Evolutionary conservation across 2,113 vertebrate genomes (phyloP).

Genomic region (western clawed frog (Xenopus tropicalis)): UCB_Xtro_10.0 CM004447.2:110272001-110272500

Average conservation of each 20-base stretch:
- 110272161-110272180: slow-evolving; percentile 86
- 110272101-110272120: slow-evolving; percentile 83
- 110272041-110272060: slow-evolving; percentile 94
- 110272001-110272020: slow-evolving; percentile 95
- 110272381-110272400: slow-evolving; percentile 98
- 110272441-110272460: neutral
- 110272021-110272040: slow-evolving; percentile 94
- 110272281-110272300: slow-evolving; percentile 96
- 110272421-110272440: slow-evolving; percentile 67
- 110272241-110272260: slow-evolving; percentile 97
- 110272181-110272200: slow-evolving; percentile 89
- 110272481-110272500: no score
- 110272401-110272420: slow-evolving; percentile 96
- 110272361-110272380: slow-evolving; percentile 98
- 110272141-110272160: slow-evolving; percentile 84
- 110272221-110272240: slow-evolving; percentile 96
- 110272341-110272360: slow-evolving; percentile 97
- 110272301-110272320: slow-evolving; percentile 98
- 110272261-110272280: slow-evolving; percentile 96
- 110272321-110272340: slow-evolving; percentile 96
- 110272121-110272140: slow-evolving; percentile 90
- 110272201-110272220: slow-evolving; percentile 97
- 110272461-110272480: no score
- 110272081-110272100: slow-evolving; percentile 89
- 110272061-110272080: slow-evolving; percentile 97